These are phyloP conservation scores for Myiotriccus ornatus DNA, from an alignment of 2,797 vertebrate species.

Conservation along the genomic window DNA sequence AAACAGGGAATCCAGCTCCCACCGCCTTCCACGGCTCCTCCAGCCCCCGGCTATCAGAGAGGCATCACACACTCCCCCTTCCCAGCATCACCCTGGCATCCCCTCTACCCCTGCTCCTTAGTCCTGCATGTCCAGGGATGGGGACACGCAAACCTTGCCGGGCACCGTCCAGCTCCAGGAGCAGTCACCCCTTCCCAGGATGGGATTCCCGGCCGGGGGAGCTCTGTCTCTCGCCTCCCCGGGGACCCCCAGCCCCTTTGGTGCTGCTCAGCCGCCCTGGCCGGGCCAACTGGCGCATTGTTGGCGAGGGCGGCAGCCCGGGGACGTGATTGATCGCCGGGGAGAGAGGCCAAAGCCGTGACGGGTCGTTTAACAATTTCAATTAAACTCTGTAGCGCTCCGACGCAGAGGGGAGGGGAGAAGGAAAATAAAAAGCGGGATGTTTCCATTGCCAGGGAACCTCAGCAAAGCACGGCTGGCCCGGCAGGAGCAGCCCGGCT, in stretches of 20 bases:
- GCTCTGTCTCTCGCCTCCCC: neutral
- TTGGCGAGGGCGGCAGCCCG: conserved; percentile 34
- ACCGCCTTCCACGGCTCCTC: neutral
- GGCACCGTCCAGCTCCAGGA: neutral
- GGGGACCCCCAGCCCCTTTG: neutral
- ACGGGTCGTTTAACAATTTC: conserved; percentile 71
- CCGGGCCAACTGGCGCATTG: conserved; percentile 41
- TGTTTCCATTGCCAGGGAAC: neutral
- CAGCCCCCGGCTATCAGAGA: accelerated
- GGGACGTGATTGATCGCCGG: conserved; percentile 48
- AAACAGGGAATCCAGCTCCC: conserved; percentile 27
- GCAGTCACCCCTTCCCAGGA: neutral
- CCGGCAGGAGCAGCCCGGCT: neutral
- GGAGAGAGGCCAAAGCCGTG: conserved; percentile 68
- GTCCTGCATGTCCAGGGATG: neutral
- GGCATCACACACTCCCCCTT: neutral
- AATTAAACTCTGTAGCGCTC: conserved; percentile 60
- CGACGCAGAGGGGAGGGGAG: conserved; percentile 2
- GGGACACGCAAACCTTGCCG: accelerated
- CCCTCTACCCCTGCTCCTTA: neutral
- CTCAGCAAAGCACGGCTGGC: neutral
- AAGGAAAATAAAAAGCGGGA: conserved; percentile 42
- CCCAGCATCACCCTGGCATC: neutral
- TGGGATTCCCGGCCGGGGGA: neutral
- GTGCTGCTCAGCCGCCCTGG: neutral